These are phyloP conservation scores for Lagocephalus sceleratus DNA, from an alignment of 2,797 vertebrate genomes.

Conservation along the genomic window DNA sequence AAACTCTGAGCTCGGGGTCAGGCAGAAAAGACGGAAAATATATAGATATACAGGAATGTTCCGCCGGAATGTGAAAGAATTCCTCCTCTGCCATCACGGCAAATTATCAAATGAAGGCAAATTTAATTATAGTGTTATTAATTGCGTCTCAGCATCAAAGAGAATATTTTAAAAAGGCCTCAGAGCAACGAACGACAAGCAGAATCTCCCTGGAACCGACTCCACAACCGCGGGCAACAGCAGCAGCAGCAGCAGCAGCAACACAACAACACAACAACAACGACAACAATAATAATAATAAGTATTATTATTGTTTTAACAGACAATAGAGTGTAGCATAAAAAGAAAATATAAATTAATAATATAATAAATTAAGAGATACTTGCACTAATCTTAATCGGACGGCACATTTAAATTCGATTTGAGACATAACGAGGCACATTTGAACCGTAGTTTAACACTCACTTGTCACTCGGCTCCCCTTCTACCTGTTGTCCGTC, in stretches of 20 bases:
- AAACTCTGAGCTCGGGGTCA: too few species aligned
- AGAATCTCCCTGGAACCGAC: constrained; percentile 10
- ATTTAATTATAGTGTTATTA: constrained; percentile 1
- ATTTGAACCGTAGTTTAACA: neutral
- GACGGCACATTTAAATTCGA: neutral
- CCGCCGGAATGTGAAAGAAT: too few species aligned
- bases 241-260: too few species aligned
- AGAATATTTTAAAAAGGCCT: constrained; percentile 57
- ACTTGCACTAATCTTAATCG: neutral
- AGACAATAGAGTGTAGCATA: too few species aligned
- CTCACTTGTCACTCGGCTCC: constrained; percentile 24
- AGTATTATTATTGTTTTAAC: too few species aligned
- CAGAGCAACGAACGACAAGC: constrained; percentile 20
- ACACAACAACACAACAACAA: neutral
- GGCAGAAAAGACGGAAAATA: too few species aligned
- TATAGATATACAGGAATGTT: too few species aligned
- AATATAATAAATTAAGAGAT: too few species aligned
- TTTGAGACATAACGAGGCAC: neutral
- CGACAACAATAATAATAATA: neutral
- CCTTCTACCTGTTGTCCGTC: constrained; percentile 21
- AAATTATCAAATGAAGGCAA: too few species aligned
- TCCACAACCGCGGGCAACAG: constrained; percentile 31
- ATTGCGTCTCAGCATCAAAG: constrained; percentile 56
- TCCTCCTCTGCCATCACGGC: too few species aligned
- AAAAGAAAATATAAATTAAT: too few species aligned